These are phyloP conservation scores for Salminus brasiliensis DNA, from an alignment of 2,113 vertebrate genomes.

Conservation along the genomic window DNA sequence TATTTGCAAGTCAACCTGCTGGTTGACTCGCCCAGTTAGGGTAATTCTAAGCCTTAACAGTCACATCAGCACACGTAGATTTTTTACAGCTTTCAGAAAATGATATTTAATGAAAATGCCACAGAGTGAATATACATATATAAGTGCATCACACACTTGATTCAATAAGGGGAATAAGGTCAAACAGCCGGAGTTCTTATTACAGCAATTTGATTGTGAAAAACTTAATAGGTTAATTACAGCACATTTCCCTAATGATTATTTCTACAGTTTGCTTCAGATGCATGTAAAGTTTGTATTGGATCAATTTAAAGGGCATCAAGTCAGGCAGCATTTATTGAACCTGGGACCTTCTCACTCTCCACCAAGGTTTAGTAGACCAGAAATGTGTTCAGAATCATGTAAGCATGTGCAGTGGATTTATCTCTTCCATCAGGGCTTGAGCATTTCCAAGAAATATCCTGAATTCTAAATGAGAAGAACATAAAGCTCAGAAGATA, in stretches of 20 bases:
- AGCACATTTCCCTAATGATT: too few species aligned
- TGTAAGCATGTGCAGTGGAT: background rate
- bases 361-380: background rate
- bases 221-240: too few species aligned
- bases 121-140: too few species aligned
- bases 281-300: background rate
- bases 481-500: constrained; percentile 3
- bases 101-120: too few species aligned
- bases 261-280: background rate
- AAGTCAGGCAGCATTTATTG: background rate
- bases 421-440: background rate
- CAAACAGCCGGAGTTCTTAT: background rate
- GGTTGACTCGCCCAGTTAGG: too few species aligned
- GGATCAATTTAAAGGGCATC: background rate
- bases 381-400: background rate
- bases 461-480: constrained; percentile 25
- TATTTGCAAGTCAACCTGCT: too few species aligned
- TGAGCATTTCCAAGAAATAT: constrained; percentile 18
- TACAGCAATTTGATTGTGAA: too few species aligned
- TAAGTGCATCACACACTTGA: too few species aligned
- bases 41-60: too few species aligned
- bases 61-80: too few species aligned
- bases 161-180: too few species aligned
- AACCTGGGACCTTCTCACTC: background rate
- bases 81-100: too few species aligned